Percentiles rank a stretch among this genome's conserved stretches.
Conservation (phyloP, 2,888 invertebrate genomes). For the Tipula helvola region DNA sequence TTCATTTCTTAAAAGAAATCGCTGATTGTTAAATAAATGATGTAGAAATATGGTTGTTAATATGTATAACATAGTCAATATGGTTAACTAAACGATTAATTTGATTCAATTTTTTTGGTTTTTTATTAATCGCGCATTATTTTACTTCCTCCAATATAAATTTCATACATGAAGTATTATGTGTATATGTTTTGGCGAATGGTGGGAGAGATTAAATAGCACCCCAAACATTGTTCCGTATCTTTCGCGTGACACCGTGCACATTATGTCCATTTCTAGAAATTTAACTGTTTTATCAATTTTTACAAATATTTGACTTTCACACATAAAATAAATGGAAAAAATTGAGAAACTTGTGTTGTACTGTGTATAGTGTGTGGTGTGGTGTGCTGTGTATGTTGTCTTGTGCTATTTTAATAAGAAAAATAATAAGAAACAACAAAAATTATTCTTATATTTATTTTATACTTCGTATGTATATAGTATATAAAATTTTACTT, state of each 20-base stretch:
- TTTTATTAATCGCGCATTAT: not conserved
- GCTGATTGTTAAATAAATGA: not conserved
- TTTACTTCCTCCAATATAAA: not conserved
- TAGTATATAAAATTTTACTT: not conserved
- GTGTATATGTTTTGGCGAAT: not conserved
- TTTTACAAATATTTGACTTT: not conserved
- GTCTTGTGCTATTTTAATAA: not conserved
- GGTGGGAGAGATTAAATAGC: too few relatives aligned
- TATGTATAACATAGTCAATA: not conserved
- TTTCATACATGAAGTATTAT: not conserved
- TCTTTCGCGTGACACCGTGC: not conserved
- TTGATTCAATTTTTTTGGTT: not conserved
- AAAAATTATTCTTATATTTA: not conserved
- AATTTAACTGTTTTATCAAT: not conserved
- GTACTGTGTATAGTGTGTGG: not conserved
- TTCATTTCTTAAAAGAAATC: not conserved
- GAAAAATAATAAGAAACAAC: not conserved
- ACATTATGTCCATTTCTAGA: not conserved
- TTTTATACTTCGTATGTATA: not conserved
- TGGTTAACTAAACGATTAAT: not conserved
- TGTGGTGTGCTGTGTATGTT: not conserved
- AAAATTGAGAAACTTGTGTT: not conserved
- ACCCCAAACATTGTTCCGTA: not conserved
- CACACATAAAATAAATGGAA: not conserved
- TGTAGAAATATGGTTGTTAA: not conserved